phyloP scores from a whole-genome alignment of 2,888 invertebrate genomes.

The Sipunculus nudus region DNA sequence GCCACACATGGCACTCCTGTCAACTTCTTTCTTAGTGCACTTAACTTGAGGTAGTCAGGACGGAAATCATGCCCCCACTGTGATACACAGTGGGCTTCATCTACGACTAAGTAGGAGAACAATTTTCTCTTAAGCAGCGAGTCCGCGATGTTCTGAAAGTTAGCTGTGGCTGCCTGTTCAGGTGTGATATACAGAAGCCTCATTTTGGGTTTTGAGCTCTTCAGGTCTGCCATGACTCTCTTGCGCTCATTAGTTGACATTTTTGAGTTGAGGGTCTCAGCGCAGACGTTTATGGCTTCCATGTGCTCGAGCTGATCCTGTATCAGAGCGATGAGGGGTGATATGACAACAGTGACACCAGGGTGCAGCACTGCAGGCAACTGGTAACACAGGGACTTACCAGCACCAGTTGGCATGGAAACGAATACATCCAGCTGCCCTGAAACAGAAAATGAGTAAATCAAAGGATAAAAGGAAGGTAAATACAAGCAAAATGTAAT shows the following conservation, averaged over 20 bases:
- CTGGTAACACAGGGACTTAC: constrained; percentile 97
- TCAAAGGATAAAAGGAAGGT: too few species aligned
- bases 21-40: constrained; percentile 72
- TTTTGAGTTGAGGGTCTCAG: constrained; percentile 93
- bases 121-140: constrained; percentile 79
- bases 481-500: too few species aligned
- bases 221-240: constrained; percentile 77
- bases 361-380: constrained; percentile 86
- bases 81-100: constrained; percentile 84
- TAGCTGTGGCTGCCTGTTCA: constrained; percentile 86
- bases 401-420: constrained; percentile 96
- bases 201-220: constrained; percentile 77
- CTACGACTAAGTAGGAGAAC: constrained; percentile 90
- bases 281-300: constrained; percentile 78
- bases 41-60: constrained; percentile 92
- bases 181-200: constrained; percentile 95
- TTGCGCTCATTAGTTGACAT: constrained; percentile 81
- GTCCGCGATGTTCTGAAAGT: constrained; percentile 70
- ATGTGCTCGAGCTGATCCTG: constrained; percentile 93
- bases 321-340: constrained; percentile 94
- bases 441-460: constrained; percentile 51
- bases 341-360: constrained; percentile 88
- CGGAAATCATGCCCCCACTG: constrained; percentile 98
- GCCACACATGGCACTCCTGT: constrained; percentile 84
- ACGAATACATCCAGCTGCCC: constrained; percentile 87